These are phyloP conservation scores for Todiramphus saurophagus DNA, from an alignment of 2,113 vertebrate genomes.

Conservation along the genomic window DNA sequence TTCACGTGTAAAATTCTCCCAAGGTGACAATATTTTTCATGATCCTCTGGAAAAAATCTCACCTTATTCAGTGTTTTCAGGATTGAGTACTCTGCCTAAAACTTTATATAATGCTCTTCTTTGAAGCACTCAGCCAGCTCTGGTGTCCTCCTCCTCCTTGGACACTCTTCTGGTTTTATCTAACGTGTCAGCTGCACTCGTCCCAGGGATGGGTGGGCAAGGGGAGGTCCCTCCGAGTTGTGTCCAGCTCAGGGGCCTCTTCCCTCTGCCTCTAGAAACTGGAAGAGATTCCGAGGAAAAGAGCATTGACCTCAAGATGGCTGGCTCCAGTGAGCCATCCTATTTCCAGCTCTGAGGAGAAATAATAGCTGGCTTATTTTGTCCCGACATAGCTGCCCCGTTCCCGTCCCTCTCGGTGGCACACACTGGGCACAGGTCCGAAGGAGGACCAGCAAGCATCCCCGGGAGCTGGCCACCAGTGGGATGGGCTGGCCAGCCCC, in stretches of 20 bases:
- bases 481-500: no score
- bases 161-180: neutral
- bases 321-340: neutral
- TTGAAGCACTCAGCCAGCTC: neutral
- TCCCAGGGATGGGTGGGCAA: fast-evolving
- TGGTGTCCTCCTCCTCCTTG: neutral
- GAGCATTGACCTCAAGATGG: fast-evolving
- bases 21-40: neutral
- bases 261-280: neutral
- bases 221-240: neutral
- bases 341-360: neutral
- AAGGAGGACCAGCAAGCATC: neutral
- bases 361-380: neutral
- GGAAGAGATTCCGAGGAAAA: neutral
- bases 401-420: neutral
- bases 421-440: no score
- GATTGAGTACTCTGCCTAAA: neutral
- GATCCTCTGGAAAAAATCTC: neutral
- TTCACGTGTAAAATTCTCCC: neutral
- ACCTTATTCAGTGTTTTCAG: fast-evolving
- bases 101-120: neutral
- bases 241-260: no score
- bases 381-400: neutral
- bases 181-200: neutral
- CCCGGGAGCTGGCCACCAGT: fast-evolving